Base-by-base conservation (phyloP, 1,140 invertebrate species). In the Bombyx mandarina region DNA sequence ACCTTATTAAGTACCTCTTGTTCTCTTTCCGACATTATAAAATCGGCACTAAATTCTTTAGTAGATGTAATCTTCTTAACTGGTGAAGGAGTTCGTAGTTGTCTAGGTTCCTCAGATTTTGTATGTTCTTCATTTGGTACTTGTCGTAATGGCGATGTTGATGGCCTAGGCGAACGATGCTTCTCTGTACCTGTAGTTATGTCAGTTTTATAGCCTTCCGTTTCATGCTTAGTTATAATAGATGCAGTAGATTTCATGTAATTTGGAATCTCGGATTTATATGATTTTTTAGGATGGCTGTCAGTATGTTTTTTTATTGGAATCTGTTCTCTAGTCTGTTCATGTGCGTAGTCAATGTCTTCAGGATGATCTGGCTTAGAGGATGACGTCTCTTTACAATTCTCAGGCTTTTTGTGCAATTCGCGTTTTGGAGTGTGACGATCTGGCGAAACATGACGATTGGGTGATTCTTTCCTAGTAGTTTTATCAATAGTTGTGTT, bases 1-100 rank as follows among this genome's bases (percentile, higher is more conserved):
- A 80, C 79, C 63, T 61, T 77, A 42, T 82, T 66, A 8, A 82
- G 56, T 54, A 80, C 69, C 73, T 83, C 74, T 62, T 76, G 70
- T 63, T 85, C 76, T 66, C 71, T 78, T 63, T 85, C 79, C 22
- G 69, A 71, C 43, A 64, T 54, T n/a, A 79, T 65, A 51, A 77
- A 76, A 45, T 74, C 63, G 6, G 65, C 66, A 43, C 50, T 67
- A 12, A 58, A 53, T 47, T 71, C 65, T 49, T 59, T 66, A 18
- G 52, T 54, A 55, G 54, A 61, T 1, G 47, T 62, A 35, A 51
- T 50, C 52, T 60, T 66, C 52, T 71, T 75, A n/a, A 47, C 55
- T 46, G 73, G 71, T 6, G 73, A 76, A 56, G 69, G 71, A 42
- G 66, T 67, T 12, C 70, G 62, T 6, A 62, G 52, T 42, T 62